phyloP scores from a whole-genome alignment of 2,797 vertebrate species.

The Scarus forsteni region DNA sequence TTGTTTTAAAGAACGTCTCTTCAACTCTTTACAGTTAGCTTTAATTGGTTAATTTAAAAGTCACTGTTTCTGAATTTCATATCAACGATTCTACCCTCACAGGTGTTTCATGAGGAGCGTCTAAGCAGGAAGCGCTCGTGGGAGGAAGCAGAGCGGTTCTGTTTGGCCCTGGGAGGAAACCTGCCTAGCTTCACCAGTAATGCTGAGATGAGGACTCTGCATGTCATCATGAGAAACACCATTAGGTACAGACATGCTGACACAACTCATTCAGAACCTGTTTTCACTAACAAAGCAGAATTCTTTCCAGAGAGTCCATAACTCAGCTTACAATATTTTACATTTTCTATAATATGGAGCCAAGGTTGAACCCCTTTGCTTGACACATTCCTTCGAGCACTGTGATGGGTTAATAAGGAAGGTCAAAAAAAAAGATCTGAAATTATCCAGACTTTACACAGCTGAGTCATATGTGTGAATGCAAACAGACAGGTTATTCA shows the following conservation, averaged over 20 bases:
- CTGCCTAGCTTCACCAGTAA: conserved; percentile 89
- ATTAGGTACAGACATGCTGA: conserved; percentile 85
- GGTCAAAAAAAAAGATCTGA: too few relatives aligned
- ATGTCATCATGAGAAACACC: conserved; percentile 83
- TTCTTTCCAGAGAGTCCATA: too few relatives aligned
- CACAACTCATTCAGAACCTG: too few relatives aligned
- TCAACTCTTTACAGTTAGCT: background rate
- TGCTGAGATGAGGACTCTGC: conserved; percentile 86
- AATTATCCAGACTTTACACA: too few relatives aligned
- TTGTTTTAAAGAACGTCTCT: too few relatives aligned
- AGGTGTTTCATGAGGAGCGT: conserved; percentile 94
- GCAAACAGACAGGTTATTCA: too few relatives aligned
- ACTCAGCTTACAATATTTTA: too few relatives aligned
- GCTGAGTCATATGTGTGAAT: too few relatives aligned
- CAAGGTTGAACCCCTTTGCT: too few relatives aligned
- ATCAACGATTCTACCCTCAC: conserved; percentile 9
- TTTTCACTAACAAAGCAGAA: too few relatives aligned
- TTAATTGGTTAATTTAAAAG: background rate
- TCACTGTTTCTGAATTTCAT: background rate
- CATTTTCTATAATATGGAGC: too few relatives aligned
- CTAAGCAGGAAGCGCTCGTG: conserved; percentile 92
- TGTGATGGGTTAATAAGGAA: too few relatives aligned
- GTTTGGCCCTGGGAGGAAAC: conserved; percentile 90
- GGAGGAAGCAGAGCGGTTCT: conserved; percentile 95
- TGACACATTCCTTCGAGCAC: background rate